Conservation (phyloP, 2,113 vertebrate genomes). For the Columba janthina region DNA sequence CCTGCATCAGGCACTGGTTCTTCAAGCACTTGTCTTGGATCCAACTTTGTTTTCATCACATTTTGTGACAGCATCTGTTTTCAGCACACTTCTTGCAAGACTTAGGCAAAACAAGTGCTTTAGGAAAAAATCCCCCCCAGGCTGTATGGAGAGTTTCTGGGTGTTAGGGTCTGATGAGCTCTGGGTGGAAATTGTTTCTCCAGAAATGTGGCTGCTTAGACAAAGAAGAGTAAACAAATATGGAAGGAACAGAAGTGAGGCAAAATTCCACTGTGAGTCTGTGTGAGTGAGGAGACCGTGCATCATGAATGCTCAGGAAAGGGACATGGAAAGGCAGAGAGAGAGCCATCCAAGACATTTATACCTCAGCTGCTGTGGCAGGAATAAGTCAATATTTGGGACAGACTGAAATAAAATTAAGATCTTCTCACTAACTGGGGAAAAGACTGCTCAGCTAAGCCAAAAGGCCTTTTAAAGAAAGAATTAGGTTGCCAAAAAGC, state of each 20-base stretch:
- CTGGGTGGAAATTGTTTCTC: neutral
- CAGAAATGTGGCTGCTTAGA: neutral
- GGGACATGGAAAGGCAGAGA: neutral
- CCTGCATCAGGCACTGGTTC: neutral
- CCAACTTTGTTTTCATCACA: neutral
- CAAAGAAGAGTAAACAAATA: neutral
- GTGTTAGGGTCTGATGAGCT: neutral
- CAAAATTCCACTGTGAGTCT: neutral
- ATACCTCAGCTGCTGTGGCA: neutral
- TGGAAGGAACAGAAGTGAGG: neutral
- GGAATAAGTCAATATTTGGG: neutral
- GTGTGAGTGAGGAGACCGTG: neutral
- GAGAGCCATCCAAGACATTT: neutral
- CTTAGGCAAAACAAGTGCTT: neutral
- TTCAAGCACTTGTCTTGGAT: neutral
- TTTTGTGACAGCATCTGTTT: neutral
- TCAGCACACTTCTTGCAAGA: rapidly evolving
- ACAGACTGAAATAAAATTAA: neutral
- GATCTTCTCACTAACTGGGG: neutral
- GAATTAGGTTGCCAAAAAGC: neutral
- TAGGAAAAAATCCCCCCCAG: neutral
- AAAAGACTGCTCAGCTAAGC: neutral
- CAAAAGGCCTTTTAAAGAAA: neutral
- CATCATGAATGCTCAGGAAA: neutral
- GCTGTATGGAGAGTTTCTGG: neutral